Percentiles rank a stretch among this genome's conserved stretches.
These are phyloP conservation scores for Pipistrellus pipistrellus DNA, from an alignment of 2,797 vertebrate species.

Conservation along the genomic window DNA sequence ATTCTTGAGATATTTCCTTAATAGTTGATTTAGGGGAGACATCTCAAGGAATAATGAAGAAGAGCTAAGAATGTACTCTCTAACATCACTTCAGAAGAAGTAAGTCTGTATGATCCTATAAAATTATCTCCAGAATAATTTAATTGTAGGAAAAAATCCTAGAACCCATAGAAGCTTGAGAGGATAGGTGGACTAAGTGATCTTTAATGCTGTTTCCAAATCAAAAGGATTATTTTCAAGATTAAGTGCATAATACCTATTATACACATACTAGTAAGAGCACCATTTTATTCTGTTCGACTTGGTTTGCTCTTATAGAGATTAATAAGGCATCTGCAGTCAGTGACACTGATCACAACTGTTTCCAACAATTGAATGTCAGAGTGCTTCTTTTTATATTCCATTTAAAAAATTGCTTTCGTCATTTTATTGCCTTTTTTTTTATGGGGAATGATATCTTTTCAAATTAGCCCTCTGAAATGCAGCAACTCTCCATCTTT, in stretches of 20 bases:
- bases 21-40: conserved; percentile 14
- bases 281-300: conserved; percentile 57
- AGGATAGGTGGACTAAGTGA: conserved; percentile 3
- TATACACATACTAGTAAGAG: conserved; percentile 24
- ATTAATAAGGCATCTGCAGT: conserved; percentile 57
- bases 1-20: conserved; percentile 21
- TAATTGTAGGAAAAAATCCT: conserved; percentile 51
- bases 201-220: conserved; percentile 52
- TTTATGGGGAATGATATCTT: conserved; percentile 75
- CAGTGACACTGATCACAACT: conserved; percentile 59
- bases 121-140: conserved; percentile 52
- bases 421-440: conserved; percentile 78
- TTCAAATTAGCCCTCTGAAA: conserved; percentile 79
- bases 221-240: conserved; percentile 60
- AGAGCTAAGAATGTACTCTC: conserved; percentile 48
- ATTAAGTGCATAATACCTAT: conserved; percentile 34
- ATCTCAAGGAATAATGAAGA: conserved; percentile 18
- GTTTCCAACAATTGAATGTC: conserved; percentile 61
- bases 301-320: conserved; percentile 52
- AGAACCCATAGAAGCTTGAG: conserved; percentile 1
- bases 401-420: conserved; percentile 75
- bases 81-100: conserved; percentile 1
- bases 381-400: conserved; percentile 65
- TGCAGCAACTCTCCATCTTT: conserved; percentile 70
- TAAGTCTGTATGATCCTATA: not conserved